phyloP scores from a whole-genome alignment of 2,888 invertebrate genomes.

The Caenorhabditis sinica region DNA sequence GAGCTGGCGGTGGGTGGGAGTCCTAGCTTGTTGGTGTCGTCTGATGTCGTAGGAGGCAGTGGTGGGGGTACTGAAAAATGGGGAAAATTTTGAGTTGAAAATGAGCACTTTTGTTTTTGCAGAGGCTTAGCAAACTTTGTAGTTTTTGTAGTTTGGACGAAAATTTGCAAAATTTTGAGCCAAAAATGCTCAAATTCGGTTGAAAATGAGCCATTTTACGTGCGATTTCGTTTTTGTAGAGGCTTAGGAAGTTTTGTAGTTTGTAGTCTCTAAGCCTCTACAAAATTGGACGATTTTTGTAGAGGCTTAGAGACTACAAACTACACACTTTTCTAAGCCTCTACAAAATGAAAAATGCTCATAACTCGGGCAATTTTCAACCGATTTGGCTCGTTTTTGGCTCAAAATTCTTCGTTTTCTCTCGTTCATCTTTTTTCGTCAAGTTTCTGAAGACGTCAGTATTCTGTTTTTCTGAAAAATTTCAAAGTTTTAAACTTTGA shows the following conservation, averaged over 20 bases:
- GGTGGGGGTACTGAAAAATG: conserved; percentile 50
- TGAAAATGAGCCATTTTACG: neutral
- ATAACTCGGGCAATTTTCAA: no score
- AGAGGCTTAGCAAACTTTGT: no score
- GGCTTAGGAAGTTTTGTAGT: neutral
- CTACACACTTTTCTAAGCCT: neutral
- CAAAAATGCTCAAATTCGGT: no score
- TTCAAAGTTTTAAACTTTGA: no score
- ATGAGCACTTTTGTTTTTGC: neutral
- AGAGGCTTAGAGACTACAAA: neutral
- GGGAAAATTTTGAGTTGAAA: neutral
- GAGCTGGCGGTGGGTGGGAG: conserved; percentile 18
- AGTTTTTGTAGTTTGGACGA: no score
- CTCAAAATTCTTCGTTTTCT: no score
- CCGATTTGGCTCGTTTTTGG: no score
- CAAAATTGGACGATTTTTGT: neutral
- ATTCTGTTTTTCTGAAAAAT: no score
- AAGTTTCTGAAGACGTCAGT: no score
- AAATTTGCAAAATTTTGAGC: no score
- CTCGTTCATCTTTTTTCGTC: no score
- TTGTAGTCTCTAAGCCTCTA: neutral
- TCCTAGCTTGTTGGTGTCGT: conserved; percentile 38
- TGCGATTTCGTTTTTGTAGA: neutral
- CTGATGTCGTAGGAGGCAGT: conserved; percentile 55
- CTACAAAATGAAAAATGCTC: no score